Evolutionary conservation across 2,888 invertebrate genomes (phyloP), one percentile per base, ranked within the genome.

Genomic region (Archaeoteleia sp.): DNA sequence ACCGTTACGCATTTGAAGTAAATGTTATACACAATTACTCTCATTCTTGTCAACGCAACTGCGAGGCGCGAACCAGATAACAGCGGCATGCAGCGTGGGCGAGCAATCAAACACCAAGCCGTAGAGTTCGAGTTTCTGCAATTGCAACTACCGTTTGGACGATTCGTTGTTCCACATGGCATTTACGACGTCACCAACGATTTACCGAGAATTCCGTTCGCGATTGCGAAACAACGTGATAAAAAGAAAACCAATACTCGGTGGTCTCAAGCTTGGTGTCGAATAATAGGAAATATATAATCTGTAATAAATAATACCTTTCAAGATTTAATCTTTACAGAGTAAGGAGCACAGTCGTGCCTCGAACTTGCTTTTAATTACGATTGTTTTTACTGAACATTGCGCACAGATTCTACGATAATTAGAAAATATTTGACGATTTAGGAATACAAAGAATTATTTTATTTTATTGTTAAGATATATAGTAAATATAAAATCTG

Each of bases 81-180:
- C 74, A 71, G 69, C 72, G 62, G 75, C 75, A 71, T 70, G 74
- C 60, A 60, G 76, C 75, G 80, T 81, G 80, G 81, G 82, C 78
- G 81, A 76, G 72, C 75, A 74, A 78, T 76, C 73, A 70, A 73
- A 74, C 73, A 72, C 74, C 65, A 57, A 60, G 60, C 68, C 9
- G 43, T 12, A 57, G 67, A 72, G 74, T 75, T 77, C 73, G 74
- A 74, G 76, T 79, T 79, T 78, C 78, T 75, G 75, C 78, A 78
- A 78, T 79, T 75, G 77, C 77, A 70, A 65, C 46, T 72, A 49
- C 70, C 70, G 66, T 71, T 72, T 67, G 58, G 63, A 67, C 61
- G 66, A 61, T 54, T 67, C 49, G 53, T 62, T 60, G 54, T 60
- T 61, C 51, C 39, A 34, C 29, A 49, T 43, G 45, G 45, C 61